Conservation (phyloP, 2,113 vertebrate genomes). For the Ciconia maguari region DNA sequence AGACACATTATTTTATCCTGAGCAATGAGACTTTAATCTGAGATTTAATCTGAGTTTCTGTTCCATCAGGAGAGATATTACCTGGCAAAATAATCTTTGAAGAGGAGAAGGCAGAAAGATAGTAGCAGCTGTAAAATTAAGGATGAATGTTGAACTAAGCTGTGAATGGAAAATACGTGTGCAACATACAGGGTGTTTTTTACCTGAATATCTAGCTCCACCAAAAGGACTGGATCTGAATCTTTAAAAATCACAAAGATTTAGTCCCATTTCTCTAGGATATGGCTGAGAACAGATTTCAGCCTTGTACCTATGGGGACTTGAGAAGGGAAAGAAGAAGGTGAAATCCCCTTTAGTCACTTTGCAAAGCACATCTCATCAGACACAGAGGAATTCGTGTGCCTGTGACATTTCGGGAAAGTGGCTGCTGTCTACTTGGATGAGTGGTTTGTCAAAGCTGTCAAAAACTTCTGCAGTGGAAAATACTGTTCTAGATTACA, state of each 20-base stretch:
- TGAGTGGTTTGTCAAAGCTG: background rate
- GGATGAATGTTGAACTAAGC: background rate
- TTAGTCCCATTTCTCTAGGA: background rate
- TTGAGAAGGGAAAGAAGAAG: background rate
- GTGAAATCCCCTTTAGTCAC: background rate
- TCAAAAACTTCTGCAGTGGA: background rate
- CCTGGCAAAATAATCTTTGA: background rate
- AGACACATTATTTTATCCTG: background rate
- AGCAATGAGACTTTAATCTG: background rate
- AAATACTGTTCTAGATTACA: background rate
- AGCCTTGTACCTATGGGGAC: background rate
- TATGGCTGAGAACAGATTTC: background rate
- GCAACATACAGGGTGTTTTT: background rate
- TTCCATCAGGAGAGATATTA: background rate
- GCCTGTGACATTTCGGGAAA: background rate
- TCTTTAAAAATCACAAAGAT: background rate
- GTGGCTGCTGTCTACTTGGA: background rate
- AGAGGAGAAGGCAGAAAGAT: background rate
- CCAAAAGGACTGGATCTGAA: conserved; percentile 29
- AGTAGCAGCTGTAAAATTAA: background rate
- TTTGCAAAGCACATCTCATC: background rate
- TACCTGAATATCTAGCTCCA: conserved; percentile 46
- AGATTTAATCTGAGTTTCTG: background rate
- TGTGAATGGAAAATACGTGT: background rate
- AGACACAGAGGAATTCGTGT: background rate